Evolutionary conservation across 2,797 vertebrate species (phyloP), one percentile per base, ranked within the genome.

Genomic region (Galago senegalensis): DNA sequence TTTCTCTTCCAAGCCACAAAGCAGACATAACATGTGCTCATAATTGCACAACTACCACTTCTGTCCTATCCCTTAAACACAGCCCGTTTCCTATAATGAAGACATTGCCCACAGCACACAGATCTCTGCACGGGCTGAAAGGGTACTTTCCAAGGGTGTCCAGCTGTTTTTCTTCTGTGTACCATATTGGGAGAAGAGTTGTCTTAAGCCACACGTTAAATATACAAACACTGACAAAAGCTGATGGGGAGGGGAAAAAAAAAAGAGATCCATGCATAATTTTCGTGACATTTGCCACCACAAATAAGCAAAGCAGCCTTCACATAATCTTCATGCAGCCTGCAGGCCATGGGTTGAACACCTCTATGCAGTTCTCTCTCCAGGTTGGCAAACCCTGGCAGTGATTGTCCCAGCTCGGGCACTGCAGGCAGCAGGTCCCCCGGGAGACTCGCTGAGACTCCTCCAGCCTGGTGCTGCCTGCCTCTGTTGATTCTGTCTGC

Each of bases 401-500:
- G 60, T 23, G 29, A 49, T 2, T 1, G 7, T 16, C 9, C 67
- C 43, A 4, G 56, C 25, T 17, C 1, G 0, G 34, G 34, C 12
- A 2, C 69, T 20, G 13, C 8, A 2, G 10, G 17, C 1, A 1
- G 1, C 2, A 0, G 11, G 67, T 17, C 21, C 63, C 40, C 17
- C 1, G 0, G 40, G 23, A 58, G 34, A 20, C 46, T 65, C 14
- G 0, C 0, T 9, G 31, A 27, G 27, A 65, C 53, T 6, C 18
- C 93, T 13, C 61, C 49, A 23, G 70, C 81, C 63, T 31, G 1
- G 11, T 4, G 31, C n/a, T 0, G 0, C 53, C n/a, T 43, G 40
- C 34, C 31, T 43, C 21, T 25, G 5, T 0, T 25, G 58, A 13
- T 25, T 2, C 56, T 21, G 25, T 10, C 34, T 11, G 18, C 18